These are phyloP conservation scores for Todiramphus chloris DNA, from an alignment of 2,113 vertebrate species.

Conservation along the genomic window DNA sequence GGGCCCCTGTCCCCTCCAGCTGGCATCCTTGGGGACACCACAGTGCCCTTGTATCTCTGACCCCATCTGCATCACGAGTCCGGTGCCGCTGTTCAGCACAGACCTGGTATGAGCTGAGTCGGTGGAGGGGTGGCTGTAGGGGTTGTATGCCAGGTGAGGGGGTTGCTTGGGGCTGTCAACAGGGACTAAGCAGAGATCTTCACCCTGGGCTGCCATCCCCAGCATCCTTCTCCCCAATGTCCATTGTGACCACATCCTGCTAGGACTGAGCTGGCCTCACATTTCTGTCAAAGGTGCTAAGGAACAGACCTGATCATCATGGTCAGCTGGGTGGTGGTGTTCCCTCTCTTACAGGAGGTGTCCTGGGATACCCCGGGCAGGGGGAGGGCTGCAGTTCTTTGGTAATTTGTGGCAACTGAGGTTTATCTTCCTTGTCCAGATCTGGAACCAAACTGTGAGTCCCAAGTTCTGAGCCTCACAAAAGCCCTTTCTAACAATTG, in stretches of 20 bases:
- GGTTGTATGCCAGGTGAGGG: fast-evolving
- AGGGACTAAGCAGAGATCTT: not conserved
- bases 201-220: not conserved
- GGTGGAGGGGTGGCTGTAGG: not conserved
- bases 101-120: not conserved
- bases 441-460: not conserved
- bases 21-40: not conserved
- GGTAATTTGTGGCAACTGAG: not conserved
- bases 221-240: fast-evolving
- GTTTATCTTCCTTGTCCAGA: not conserved
- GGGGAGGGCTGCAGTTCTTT: not conserved
- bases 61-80: fast-evolving
- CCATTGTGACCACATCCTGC: not conserved
- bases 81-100: not conserved
- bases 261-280: not conserved
- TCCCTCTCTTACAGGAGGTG: not conserved
- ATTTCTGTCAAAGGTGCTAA: not conserved
- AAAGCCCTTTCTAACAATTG: not conserved
- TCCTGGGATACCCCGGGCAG: not conserved
- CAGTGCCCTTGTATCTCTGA: not conserved
- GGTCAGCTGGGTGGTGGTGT: not conserved
- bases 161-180: fast-evolving
- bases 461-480: not conserved
- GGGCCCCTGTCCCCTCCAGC: not conserved
- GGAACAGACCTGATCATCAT: fast-evolving